A percentile compares a stretch with the other conserved stretches of the same genome.
Evolutionary conservation across 1,140 invertebrate genomes (phyloP).

Genomic region (Centruroides sculpturatus): DNA sequence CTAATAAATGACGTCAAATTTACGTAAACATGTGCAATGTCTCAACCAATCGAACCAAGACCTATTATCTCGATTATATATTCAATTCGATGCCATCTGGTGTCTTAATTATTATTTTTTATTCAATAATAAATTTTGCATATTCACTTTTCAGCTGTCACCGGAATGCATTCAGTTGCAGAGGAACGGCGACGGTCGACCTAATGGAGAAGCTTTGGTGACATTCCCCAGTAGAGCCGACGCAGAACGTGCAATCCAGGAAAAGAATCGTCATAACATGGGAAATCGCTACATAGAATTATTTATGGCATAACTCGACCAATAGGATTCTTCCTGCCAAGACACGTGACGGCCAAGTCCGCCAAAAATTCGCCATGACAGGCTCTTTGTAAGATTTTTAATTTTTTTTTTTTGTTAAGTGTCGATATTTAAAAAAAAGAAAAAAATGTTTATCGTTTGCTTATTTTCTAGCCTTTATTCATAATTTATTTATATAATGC

Average conservation of each 20-base stretch:
- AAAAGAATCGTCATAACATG: slow-evolving; percentile 37
- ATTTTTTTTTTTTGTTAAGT: no score
- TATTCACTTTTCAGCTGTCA: slow-evolving; percentile 28
- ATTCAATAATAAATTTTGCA: not conserved
- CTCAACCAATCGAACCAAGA: not conserved
- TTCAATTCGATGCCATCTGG: not conserved
- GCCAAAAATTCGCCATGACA: no score
- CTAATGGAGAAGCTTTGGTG: slow-evolving; percentile 39
- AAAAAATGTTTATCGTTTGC: no score
- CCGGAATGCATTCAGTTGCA: slow-evolving; percentile 41
- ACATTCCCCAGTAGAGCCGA: slow-evolving; percentile 34
- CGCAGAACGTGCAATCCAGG: slow-evolving; percentile 41
- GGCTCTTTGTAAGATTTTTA: no score
- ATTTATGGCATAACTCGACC: slow-evolving; percentile 27
- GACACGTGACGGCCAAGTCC: no score
- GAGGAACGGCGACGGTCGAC: slow-evolving; percentile 32
- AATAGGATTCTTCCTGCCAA: not conserved
- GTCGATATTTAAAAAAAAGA: no score
- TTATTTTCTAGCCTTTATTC: no score
- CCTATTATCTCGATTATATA: not conserved
- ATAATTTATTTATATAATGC: no score
- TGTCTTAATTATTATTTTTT: not conserved
- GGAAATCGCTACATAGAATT: slow-evolving; percentile 42
- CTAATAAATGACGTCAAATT: no score
- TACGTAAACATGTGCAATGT: no score